Evolutionary conservation across 2,888 invertebrate species (phyloP).

Genomic region (Amblyjoppa proteus): DNA sequence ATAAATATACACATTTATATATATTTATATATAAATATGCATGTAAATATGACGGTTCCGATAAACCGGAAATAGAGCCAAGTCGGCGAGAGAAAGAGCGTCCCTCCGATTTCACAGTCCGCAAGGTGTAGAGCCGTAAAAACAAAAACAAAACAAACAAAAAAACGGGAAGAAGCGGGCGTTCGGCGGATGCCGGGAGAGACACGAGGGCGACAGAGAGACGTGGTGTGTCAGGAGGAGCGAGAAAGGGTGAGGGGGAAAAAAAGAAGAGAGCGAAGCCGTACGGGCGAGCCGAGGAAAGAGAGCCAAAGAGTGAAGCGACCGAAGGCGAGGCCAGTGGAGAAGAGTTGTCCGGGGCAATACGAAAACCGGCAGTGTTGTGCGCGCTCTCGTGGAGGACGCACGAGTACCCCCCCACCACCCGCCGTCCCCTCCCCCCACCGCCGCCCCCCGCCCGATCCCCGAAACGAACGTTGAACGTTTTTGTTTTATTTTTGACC

Average conservation of each 20-base stretch:
- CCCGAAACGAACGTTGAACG: slow-evolving; percentile 34
- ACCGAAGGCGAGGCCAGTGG: slow-evolving; percentile 51
- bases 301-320: slow-evolving; percentile 54
- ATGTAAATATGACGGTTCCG: neutral
- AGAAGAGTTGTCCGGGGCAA: slow-evolving; percentile 73
- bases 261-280: slow-evolving; percentile 34
- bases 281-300: slow-evolving; percentile 39
- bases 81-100: slow-evolving; percentile 61
- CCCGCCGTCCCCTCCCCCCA: no score
- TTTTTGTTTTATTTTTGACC: slow-evolving; percentile 34
- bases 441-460: no score
- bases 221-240: slow-evolving; percentile 59
- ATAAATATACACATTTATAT: no score
- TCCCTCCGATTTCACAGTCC: slow-evolving; percentile 64
- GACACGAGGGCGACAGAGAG: slow-evolving; percentile 68
- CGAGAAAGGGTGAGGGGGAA: slow-evolving; percentile 64
- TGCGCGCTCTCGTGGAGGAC: slow-evolving; percentile 78
- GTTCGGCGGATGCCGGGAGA: slow-evolving; percentile 71
- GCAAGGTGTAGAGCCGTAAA: slow-evolving; percentile 59
- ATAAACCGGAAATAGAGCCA: slow-evolving; percentile 17
- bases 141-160: neutral
- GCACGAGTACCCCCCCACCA: slow-evolving; percentile 68
- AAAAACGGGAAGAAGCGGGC: slow-evolving; percentile 17
- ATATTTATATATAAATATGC: no score
- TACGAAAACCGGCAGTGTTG: slow-evolving; percentile 77